These are phyloP conservation scores for Monodelphis domestica DNA, from an alignment of 2,797 vertebrate species.

Conservation along the genomic window DNA sequence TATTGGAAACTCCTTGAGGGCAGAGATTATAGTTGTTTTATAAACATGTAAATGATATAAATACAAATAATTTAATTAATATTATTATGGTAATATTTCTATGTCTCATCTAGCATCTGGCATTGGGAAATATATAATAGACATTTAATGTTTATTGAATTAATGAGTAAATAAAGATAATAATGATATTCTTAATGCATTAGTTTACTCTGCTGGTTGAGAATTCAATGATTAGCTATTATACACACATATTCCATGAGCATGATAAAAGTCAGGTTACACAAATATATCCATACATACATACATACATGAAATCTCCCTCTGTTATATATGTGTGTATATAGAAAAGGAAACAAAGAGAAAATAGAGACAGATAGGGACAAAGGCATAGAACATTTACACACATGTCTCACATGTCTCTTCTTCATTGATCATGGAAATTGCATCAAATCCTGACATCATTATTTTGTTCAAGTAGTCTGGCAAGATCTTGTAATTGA, in stretches of 20 bases:
- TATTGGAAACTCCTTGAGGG: neutral
- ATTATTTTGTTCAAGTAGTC: conserved; percentile 12
- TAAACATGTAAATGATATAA: neutral
- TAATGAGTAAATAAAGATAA: neutral
- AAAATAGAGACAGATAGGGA: neutral
- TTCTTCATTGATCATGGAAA: conserved; percentile 33
- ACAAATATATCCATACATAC: neutral
- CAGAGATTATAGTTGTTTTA: neutral
- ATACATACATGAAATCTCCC: too few species aligned
- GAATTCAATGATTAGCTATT: neutral
- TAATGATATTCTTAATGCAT: neutral
- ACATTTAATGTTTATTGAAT: neutral
- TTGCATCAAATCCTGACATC: conserved; percentile 31
- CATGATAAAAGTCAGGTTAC: too few species aligned
- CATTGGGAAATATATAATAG: neutral
- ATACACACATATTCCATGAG: too few species aligned
- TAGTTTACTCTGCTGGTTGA: conserved; percentile 22
- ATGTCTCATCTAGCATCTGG: neutral
- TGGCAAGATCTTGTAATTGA: conserved; percentile 23
- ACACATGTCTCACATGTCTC: neutral
- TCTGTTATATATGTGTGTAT: neutral
- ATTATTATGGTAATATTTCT: neutral
- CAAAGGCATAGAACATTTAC: neutral
- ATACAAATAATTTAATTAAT: neutral
- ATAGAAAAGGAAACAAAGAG: neutral